A percentile compares a stretch with the other conserved stretches of the same genome.
phyloP scores from a whole-genome alignment of 2,888 invertebrate species.

The Diarsia dahlii region DNA sequence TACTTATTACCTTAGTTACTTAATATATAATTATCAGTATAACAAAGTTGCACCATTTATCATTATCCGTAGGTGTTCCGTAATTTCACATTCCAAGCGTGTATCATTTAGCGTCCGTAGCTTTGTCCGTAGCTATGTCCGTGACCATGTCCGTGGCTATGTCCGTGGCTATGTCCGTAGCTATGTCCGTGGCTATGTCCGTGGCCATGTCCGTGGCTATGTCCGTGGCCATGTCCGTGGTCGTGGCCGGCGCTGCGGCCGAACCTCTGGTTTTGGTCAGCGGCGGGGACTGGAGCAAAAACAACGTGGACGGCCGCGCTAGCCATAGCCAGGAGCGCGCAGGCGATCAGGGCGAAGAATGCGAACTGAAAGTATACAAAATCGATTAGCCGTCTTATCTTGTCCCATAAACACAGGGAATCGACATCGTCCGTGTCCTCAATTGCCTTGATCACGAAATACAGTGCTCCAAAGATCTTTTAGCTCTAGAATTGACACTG shows the following conservation, averaged over 20 bases:
- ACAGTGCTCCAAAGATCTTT: background rate
- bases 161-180: background rate
- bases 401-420: background rate
- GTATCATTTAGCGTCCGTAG: background rate
- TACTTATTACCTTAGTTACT: background rate
- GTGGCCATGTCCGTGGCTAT: background rate
- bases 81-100: background rate
- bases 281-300: too few species aligned
- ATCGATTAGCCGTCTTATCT: background rate
- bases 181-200: background rate
- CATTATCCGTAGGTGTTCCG: background rate
- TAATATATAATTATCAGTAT: background rate
- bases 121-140: background rate
- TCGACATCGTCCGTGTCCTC: background rate
- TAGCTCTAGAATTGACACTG: background rate
- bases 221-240: background rate
- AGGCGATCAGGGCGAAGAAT: slow-evolving; percentile 2
- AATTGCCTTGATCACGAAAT: background rate
- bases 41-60: slow-evolving; percentile 1
- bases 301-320: background rate
- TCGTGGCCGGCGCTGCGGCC: background rate
- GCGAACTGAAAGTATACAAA: background rate
- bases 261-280: background rate
- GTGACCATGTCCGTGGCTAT: background rate
- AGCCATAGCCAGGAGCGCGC: background rate